Evolutionary conservation across 30 jellyfish, hydroid and myxozoan species (phyloP).

Genomic region (Catostylus mosaicus): DNA sequence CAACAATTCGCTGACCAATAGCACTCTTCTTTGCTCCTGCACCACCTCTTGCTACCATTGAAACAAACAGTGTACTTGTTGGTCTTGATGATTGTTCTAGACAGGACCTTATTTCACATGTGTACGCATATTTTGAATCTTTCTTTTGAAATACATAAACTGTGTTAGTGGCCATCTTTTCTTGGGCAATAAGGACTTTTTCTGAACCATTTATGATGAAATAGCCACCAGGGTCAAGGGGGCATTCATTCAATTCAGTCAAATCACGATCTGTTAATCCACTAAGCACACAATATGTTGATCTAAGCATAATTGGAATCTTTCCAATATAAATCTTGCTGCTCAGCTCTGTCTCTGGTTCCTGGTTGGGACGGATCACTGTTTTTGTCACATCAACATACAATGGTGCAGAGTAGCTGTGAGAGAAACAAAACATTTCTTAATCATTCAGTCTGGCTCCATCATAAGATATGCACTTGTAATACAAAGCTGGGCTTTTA

Average conservation of each 20-base stretch:
- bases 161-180: conserved; percentile 99
- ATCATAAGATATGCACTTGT: too few relatives aligned
- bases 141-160: conserved; percentile 98
- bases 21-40: conserved; percentile 98
- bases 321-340: conserved; percentile 96
- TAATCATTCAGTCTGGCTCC: background rate
- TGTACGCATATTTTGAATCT: conserved; percentile 96
- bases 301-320: conserved; percentile 98
- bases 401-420: conserved; percentile 97
- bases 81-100: conserved; percentile 99
- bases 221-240: conserved; percentile 99
- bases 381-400: conserved; percentile 97
- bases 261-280: conserved; percentile 96
- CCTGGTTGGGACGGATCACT: conserved; percentile 78
- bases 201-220: conserved; percentile 99
- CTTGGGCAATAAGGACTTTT: conserved; percentile 99
- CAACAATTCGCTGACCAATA: conserved; percentile 98
- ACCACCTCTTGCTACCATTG: conserved; percentile 98
- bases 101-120: conserved; percentile 96
- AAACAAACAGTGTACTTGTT: conserved; percentile 92
- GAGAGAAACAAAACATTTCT: background rate
- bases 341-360: conserved; percentile 93
- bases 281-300: conserved; percentile 93
- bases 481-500: too few relatives aligned
- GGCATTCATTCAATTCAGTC: conserved; percentile 98